phyloP scores from a whole-genome alignment of 1,140 invertebrate genomes.

The Drosophila grimshawi region DNA sequence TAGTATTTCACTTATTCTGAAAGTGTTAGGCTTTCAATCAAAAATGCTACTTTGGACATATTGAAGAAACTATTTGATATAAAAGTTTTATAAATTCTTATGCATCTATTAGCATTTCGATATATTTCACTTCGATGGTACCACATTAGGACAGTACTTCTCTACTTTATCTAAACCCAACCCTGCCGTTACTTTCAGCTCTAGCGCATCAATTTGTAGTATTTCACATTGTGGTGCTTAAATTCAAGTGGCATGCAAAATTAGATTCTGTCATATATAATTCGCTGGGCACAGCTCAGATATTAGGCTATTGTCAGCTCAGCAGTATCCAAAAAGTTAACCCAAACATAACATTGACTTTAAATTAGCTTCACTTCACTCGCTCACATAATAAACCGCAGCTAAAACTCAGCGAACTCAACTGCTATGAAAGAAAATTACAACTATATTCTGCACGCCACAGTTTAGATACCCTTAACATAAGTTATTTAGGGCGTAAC shows the following conservation, averaged over 20 bases:
- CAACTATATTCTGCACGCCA: too few relatives aligned
- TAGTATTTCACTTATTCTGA: too few relatives aligned
- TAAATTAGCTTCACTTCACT: constrained; percentile 74
- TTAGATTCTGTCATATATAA: constrained; percentile 2
- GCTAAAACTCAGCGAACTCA: constrained; percentile 40
- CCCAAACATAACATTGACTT: constrained; percentile 61
- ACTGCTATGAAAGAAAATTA: not conserved
- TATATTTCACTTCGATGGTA: too few relatives aligned
- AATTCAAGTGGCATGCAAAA: constrained; percentile 15
- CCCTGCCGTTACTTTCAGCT: constrained; percentile 3
- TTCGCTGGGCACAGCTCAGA: constrained; percentile 1
- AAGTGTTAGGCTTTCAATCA: too few relatives aligned
- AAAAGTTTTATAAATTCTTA: too few relatives aligned
- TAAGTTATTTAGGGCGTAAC: too few relatives aligned
- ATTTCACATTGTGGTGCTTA: not conserved
- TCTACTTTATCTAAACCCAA: not conserved
- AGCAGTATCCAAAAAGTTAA: constrained; percentile 2
- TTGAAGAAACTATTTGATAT: too few relatives aligned
- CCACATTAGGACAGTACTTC: too few relatives aligned
- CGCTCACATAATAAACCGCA: constrained; percentile 68
- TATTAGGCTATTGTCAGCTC: constrained; percentile 8
- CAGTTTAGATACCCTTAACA: too few relatives aligned
- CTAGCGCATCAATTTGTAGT: constrained; percentile 3
- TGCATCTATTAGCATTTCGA: too few relatives aligned
- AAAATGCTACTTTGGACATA: too few relatives aligned